phyloP scores from a whole-genome alignment of 1,140 invertebrate species.

The Octopus sinensis region DNA sequence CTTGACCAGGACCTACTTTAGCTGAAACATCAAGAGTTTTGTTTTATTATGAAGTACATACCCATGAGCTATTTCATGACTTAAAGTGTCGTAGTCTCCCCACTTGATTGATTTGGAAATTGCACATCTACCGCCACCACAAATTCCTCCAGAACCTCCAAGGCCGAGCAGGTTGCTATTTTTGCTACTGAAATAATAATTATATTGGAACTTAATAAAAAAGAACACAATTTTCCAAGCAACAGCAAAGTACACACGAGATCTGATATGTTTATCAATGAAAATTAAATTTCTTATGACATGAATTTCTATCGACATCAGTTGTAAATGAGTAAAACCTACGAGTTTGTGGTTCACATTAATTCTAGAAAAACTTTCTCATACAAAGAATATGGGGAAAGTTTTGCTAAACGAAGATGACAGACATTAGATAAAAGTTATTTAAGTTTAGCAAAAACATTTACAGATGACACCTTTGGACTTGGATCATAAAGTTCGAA shows the following conservation, averaged over 20 bases:
- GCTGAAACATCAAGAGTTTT: too few species aligned
- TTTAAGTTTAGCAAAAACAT: too few species aligned
- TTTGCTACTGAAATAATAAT: not conserved
- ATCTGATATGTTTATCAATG: not conserved
- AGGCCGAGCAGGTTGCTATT: not conserved
- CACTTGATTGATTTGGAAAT: not conserved
- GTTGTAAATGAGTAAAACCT: not conserved
- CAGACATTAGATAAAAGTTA: too few species aligned
- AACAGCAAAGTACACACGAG: not conserved
- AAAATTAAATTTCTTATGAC: not conserved
- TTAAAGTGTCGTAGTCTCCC: not conserved
- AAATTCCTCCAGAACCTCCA: not conserved
- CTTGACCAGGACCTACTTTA: too few species aligned
- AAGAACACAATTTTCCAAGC: not conserved
- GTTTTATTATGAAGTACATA: not conserved
- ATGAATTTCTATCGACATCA: not conserved
- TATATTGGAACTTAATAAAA: not conserved
- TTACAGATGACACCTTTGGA: too few species aligned
- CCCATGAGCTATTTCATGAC: constrained; percentile 4
- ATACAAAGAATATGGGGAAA: too few species aligned
- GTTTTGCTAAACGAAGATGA: too few species aligned
- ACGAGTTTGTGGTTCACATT: not conserved
- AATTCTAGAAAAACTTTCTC: not conserved
- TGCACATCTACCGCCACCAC: not conserved
- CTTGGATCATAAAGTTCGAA: too few species aligned